Evolutionary conservation across 2,797 vertebrate species (phyloP).

Genomic region (Phrynocephalus forsythii): DNA sequence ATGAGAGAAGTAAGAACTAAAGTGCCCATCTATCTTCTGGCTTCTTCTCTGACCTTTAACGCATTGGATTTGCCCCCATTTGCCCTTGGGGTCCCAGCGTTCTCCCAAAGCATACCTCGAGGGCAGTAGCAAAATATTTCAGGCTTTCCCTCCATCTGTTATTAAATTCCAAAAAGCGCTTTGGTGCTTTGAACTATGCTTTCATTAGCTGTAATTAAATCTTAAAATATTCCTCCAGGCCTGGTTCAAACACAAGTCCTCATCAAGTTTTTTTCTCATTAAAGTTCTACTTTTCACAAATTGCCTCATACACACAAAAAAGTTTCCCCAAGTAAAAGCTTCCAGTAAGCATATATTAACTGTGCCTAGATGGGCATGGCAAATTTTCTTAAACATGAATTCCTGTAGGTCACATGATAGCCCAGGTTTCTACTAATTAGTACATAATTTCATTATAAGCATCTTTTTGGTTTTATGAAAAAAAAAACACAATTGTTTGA

Average conservation of each 20-base stretch:
- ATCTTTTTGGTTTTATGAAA: slow-evolving; percentile 51
- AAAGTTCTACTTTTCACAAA: slow-evolving; percentile 50
- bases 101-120: slow-evolving; percentile 40
- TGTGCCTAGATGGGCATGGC: slow-evolving; percentile 38
- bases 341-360: slow-evolving; percentile 46
- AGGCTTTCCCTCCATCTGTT: slow-evolving; percentile 51
- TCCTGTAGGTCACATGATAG: slow-evolving; percentile 50
- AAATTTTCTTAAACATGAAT: slow-evolving; percentile 66
- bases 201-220: slow-evolving; percentile 73
- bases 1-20: slow-evolving; percentile 18
- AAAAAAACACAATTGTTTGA: background rate
- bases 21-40: background rate
- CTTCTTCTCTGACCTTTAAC: slow-evolving; percentile 46
- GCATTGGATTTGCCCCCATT: slow-evolving; percentile 13
- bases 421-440: slow-evolving; percentile 70
- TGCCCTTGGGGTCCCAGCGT: slow-evolving; percentile 48
- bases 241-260: slow-evolving; percentile 56
- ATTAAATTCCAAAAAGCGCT: slow-evolving; percentile 59
- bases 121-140: slow-evolving; percentile 41
- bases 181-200: slow-evolving; percentile 65
- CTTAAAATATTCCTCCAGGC: slow-evolving; percentile 70
- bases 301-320: slow-evolving; percentile 46
- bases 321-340: slow-evolving; percentile 50
- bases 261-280: slow-evolving; percentile 44
- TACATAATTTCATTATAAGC: slow-evolving; percentile 62